Evolutionary conservation across 2,113 vertebrate genomes (phyloP).

Genomic region (Bos javanicus): DNA sequence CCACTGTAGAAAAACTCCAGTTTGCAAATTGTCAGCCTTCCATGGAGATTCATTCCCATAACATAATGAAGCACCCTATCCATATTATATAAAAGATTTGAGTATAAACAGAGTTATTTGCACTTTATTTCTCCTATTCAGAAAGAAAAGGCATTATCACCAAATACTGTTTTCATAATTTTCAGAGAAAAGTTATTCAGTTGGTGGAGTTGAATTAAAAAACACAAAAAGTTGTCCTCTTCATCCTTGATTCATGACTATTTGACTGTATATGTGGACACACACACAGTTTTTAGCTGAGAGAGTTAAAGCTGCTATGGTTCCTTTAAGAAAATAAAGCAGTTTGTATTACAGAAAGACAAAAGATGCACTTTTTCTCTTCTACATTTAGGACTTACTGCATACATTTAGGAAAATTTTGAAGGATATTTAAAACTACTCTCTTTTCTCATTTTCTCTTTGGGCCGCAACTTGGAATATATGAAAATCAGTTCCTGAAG

Average conservation of each 20-base stretch:
- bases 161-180: background rate
- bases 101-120: background rate
- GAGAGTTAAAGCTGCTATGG: background rate
- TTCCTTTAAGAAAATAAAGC: background rate
- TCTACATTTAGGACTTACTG: background rate
- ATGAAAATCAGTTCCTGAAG: background rate
- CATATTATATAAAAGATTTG: background rate
- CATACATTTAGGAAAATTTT: background rate
- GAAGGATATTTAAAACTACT: background rate
- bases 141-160: background rate
- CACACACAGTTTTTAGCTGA: background rate
- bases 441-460: background rate
- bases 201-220: background rate
- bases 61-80: background rate
- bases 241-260: background rate
- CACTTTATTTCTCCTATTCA: background rate
- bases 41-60: constrained; percentile 29
- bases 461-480: background rate
- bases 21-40: constrained; percentile 51
- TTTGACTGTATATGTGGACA: background rate
- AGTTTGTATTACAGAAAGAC: background rate
- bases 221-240: background rate
- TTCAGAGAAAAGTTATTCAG: background rate
- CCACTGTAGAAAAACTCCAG: constrained; percentile 29
- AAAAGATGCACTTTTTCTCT: background rate